A percentile compares a stretch with the other conserved stretches of the same genome.
Conservation (phyloP, 1,140 invertebrate genomes). For the Lordiphosa stackelbergi region DNA sequence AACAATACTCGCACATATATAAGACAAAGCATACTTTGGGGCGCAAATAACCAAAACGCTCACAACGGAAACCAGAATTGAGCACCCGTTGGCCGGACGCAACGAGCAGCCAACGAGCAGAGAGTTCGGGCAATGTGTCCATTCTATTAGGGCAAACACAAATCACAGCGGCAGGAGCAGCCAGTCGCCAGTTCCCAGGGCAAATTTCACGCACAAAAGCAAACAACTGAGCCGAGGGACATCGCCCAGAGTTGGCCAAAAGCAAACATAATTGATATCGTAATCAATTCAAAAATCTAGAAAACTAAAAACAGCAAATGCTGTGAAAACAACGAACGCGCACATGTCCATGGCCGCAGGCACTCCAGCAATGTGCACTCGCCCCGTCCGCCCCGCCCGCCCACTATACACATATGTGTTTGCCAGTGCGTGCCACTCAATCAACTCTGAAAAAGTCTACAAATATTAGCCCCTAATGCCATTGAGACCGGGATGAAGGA, state of each 20-base stretch:
- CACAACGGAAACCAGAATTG: slow-evolving; percentile 57
- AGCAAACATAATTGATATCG: slow-evolving; percentile 76
- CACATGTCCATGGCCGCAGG: slow-evolving; percentile 54
- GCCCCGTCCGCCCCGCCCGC: slow-evolving; percentile 15
- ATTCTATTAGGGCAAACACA: slow-evolving; percentile 66
- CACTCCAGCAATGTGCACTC: slow-evolving; percentile 29
- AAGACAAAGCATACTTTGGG: slow-evolving; percentile 72
- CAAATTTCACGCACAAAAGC: slow-evolving; percentile 66
- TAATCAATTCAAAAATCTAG: slow-evolving; percentile 75
- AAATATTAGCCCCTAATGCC: slow-evolving; percentile 76
- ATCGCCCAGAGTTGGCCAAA: slow-evolving; percentile 40
- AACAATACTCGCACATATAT: slow-evolving; percentile 11
- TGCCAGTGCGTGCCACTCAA: slow-evolving; percentile 72
- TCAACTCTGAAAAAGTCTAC: slow-evolving; percentile 75
- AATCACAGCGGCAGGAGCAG: slow-evolving; percentile 34
- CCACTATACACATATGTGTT: slow-evolving; percentile 44
- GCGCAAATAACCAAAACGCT: slow-evolving; percentile 63
- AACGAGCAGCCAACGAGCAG: slow-evolving; percentile 2
- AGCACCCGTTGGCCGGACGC: slow-evolving; percentile 24
- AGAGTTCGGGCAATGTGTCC: slow-evolving; percentile 22
- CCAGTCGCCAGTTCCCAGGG: slow-evolving; percentile 8
- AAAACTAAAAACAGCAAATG: slow-evolving; percentile 70
- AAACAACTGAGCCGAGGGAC: slow-evolving; percentile 47
- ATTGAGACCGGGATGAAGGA: slow-evolving; percentile 68
- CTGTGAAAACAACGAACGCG: slow-evolving; percentile 64